Evolutionary conservation across 2,888 invertebrate species (phyloP).

Genomic region (Latrodectus hesperus): DNA sequence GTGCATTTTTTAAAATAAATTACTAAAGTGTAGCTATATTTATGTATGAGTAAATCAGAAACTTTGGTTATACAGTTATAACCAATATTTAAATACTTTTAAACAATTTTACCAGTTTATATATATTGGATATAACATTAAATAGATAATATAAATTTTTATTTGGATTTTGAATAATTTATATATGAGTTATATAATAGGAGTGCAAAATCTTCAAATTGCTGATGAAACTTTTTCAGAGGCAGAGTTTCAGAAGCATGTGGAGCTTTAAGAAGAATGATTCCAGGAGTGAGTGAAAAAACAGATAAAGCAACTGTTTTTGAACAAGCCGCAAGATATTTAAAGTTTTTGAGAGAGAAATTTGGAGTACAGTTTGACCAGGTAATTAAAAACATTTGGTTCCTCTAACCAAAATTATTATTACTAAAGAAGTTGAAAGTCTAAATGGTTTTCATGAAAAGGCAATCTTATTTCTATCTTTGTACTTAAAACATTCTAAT

Average conservation of each 20-base stretch:
- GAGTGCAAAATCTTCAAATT: too few relatives aligned
- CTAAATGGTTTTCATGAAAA: too few relatives aligned
- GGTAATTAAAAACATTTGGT: constrained; percentile 8
- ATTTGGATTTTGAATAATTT: not conserved
- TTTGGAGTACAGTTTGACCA: constrained; percentile 55
- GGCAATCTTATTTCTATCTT: too few relatives aligned
- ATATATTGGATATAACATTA: not conserved
- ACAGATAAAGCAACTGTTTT: constrained; percentile 76
- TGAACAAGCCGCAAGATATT: constrained; percentile 73
- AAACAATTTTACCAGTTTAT: not conserved
- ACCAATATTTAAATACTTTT: not conserved
- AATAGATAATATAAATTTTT: not conserved
- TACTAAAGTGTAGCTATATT: too few relatives aligned
- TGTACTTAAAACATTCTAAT: too few relatives aligned
- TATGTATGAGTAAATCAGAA: too few relatives aligned
- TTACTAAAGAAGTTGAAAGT: too few relatives aligned
- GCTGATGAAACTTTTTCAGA: constrained; percentile 10
- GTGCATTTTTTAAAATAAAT: too few relatives aligned
- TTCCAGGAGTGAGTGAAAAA: constrained; percentile 75
- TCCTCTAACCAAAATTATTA: too few relatives aligned
- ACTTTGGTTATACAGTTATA: too few relatives aligned
- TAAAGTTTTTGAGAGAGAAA: constrained; percentile 72
- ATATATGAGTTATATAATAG: not conserved
- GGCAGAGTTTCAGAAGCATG: constrained; percentile 74
- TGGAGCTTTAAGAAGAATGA: constrained; percentile 73